Base-by-base conservation (phyloP, 1,140 invertebrate genomes). In the Lepidurus couesii region DNA sequence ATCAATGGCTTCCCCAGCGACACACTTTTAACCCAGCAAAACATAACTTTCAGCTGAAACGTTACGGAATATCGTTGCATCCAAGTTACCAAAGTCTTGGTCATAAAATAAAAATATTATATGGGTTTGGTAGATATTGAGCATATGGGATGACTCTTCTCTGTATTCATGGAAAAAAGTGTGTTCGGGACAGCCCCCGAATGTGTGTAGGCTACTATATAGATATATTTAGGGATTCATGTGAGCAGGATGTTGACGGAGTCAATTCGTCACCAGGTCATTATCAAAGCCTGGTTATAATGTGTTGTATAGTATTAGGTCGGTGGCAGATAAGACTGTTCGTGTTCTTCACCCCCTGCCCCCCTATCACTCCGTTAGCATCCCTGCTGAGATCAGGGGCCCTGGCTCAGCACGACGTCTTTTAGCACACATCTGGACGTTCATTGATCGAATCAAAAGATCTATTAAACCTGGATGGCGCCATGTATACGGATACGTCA, bases 371-470 rank as follows among this genome's bases (percentile, higher is more conserved):
- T 65, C 53, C 53, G 21, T 21, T 65, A 65, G 53, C 53, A 65
- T 65, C 53, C 53, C 53, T 65, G 53, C 53, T 65, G 53, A 65
- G 53, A 65, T 65, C 53, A 21, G 53, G 53, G 53, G 53, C 53
- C 13, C 16, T 21, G 21, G 53, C 53, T 11, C 53, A 65, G 53
- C 53, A 16, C 16, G 53, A 65, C 53, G 53, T 65, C 53, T 16
- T 65, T 65, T 65, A 65, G 53, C 53, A 65, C 53, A 65, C 53
- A 65, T 65, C 53, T 65, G 53, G 53, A 65, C 13, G 53, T 5
- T 65, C 53, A 65, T 65, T 65, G 53, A 65, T 65, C 53, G 53
- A 65, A 65, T 65, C 53, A 65, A 65, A 65, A 65, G 53, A 65
- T 65, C 53, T 65, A 65, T 65, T 65, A 65, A 65, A 65, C 53